Conservation (phyloP, 2,113 vertebrate genomes). For the Balaenoptera acutorostrata region DNA sequence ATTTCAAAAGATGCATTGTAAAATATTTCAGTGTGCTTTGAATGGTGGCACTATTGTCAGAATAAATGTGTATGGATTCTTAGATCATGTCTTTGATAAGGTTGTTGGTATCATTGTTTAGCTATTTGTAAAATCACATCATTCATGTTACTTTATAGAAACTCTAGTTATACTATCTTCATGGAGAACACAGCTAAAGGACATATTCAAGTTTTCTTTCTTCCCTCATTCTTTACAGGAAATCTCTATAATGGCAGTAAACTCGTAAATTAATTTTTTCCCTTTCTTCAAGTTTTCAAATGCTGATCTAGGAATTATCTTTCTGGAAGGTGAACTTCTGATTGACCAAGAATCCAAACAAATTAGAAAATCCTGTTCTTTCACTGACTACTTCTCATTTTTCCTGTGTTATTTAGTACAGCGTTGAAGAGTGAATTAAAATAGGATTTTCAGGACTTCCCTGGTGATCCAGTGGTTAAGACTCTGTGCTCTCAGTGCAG, state of each 20-base stretch:
- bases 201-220: neutral
- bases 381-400: neutral
- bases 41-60: neutral
- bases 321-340: neutral
- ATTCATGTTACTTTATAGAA: neutral
- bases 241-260: conserved; percentile 1
- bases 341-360: neutral
- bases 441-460: neutral
- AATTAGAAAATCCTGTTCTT: neutral
- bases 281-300: conserved; percentile 17
- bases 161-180: neutral
- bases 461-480: too few relatives aligned
- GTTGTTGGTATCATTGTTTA: neutral
- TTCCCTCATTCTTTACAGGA: neutral
- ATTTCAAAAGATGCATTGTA: neutral
- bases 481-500: too few relatives aligned
- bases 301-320: neutral
- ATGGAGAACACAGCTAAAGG: neutral
- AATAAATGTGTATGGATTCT: neutral
- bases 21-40: neutral
- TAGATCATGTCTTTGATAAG: neutral
- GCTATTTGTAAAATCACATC: neutral
- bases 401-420: neutral
- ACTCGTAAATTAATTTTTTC: neutral
- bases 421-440: neutral